phyloP scores from a whole-genome alignment of 2,113 vertebrate species.

The Dipodomys ordii region DNA sequence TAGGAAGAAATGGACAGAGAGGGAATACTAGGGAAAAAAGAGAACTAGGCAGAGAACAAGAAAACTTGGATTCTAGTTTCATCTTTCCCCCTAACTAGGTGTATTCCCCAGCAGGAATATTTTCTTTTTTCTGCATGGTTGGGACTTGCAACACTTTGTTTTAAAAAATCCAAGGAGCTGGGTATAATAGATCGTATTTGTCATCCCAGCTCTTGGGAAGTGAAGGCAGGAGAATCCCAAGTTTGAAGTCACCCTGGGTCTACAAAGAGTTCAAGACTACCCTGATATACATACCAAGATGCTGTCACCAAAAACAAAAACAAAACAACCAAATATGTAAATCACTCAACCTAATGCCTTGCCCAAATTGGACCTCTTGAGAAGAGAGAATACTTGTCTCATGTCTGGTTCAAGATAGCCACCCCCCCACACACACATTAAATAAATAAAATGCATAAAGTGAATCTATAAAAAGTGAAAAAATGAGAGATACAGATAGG shows the following conservation, averaged over 20 bases:
- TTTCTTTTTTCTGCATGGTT: not conserved
- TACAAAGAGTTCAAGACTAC: too few relatives aligned
- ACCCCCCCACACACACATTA: not conserved
- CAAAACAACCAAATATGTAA: not conserved
- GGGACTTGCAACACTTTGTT: not conserved
- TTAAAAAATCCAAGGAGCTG: not conserved
- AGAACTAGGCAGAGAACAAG: too few relatives aligned
- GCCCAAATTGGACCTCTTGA: not conserved
- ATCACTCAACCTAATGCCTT: not conserved
- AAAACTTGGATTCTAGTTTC: too few relatives aligned
- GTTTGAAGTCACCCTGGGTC: too few relatives aligned
- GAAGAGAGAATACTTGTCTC: not conserved
- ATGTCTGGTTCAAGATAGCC: not conserved
- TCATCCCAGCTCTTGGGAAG: too few relatives aligned
- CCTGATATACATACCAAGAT: too few relatives aligned
- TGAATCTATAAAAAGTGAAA: not conserved
- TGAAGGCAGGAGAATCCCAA: too few relatives aligned
- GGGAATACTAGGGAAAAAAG: too few relatives aligned
- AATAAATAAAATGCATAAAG: constrained; percentile 9
- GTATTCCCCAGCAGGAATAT: not conserved
- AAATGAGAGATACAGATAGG: not conserved
- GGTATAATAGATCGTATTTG: too few relatives aligned
- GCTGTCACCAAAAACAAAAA: too few relatives aligned
- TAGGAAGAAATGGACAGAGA: too few relatives aligned
- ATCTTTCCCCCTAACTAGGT: too few relatives aligned